Conservation (phyloP, 92 coral and sea anemone species). For the Plumapathes pennacea region DNA sequence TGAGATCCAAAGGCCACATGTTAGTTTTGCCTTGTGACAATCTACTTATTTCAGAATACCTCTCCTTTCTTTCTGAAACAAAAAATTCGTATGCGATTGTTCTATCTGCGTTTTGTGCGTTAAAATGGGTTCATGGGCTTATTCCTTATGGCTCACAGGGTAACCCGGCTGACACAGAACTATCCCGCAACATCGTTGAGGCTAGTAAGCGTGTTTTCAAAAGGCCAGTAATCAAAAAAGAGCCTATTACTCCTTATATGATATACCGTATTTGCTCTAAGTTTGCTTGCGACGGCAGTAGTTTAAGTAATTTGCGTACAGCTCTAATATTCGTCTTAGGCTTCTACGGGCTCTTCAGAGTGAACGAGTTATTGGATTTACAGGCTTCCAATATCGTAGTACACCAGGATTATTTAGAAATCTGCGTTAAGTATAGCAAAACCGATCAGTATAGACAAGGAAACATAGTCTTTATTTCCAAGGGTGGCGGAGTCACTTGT, state of each 20-base stretch:
- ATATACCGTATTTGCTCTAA: conserved; percentile 6
- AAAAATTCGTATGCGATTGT: conserved; percentile 26
- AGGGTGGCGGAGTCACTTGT: conserved; percentile 35
- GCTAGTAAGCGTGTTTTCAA: conserved; percentile 21
- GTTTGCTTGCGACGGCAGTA: conserved; percentile 12
- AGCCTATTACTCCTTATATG: conserved; percentile 29
- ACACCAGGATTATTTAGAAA: conserved; percentile 19
- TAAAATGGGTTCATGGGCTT: conserved; percentile 14
- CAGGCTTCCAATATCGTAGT: conserved; percentile 25
- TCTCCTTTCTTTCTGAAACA: conserved; percentile 22
- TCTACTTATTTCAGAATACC: conserved; percentile 12
- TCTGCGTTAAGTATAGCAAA: conserved; percentile 19
- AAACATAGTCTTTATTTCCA: conserved; percentile 38
- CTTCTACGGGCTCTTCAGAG: conserved; percentile 31
- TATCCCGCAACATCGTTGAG: conserved; percentile 11
- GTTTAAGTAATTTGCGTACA: conserved; percentile 27
- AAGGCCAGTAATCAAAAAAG: conserved; percentile 18
- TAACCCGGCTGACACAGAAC: conserved; percentile 17
- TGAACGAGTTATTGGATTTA: conserved; percentile 23
- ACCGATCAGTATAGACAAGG: conserved; percentile 42
- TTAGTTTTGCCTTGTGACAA: conserved; percentile 27
- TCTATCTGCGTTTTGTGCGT: conserved; percentile 12
- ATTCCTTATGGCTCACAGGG: conserved; percentile 11
- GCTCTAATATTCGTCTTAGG: conserved; percentile 39
- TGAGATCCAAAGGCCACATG: background rate